Evolutionary conservation across 1,140 invertebrate genomes (phyloP).

Genomic region (Mylabris phalerata): DNA sequence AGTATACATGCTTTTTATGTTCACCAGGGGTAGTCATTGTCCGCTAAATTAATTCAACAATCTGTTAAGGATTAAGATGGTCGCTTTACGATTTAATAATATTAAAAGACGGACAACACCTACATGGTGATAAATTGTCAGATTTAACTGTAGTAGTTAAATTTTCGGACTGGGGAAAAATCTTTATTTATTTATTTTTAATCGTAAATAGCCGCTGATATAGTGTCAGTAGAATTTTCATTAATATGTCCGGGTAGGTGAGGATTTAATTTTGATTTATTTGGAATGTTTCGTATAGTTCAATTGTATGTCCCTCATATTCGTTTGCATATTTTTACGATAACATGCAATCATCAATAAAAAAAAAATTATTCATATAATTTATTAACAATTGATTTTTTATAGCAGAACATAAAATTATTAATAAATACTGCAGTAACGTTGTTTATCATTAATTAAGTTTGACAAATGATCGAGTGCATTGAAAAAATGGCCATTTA

Average conservation of each 20-base stretch:
- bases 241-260: slow-evolving; percentile 7
- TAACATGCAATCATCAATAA: too few species aligned
- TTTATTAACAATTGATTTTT: slow-evolving; percentile 2
- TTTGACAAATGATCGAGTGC: slow-evolving; percentile 11
- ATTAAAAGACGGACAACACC: slow-evolving; percentile 4
- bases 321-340: not conserved
- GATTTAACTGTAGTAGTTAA: slow-evolving; percentile 18
- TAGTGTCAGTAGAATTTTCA: slow-evolving; percentile 4
- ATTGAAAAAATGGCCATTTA: not conserved
- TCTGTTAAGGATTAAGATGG: too few species aligned
- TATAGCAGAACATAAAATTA: slow-evolving; percentile 4
- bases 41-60: too few species aligned
- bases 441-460: slow-evolving; percentile 9
- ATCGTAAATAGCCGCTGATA: not conserved
- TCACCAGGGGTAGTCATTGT: too few species aligned
- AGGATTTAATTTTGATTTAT: slow-evolving; percentile 15
- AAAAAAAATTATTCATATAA: not conserved
- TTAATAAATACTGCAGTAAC: not conserved
- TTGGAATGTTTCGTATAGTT: slow-evolving; percentile 6
- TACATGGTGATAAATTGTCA: slow-evolving; percentile 22
- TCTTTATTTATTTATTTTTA: slow-evolving; percentile 16
- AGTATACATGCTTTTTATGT: too few species aligned
- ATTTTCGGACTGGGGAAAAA: slow-evolving; percentile 15
- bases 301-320: not conserved
- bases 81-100: too few species aligned